Evolutionary conservation across 92 coral and sea anemone genomes (phyloP), one percentile per base, ranked within the genome.

Genomic region (Plumapathes pennacea): DNA sequence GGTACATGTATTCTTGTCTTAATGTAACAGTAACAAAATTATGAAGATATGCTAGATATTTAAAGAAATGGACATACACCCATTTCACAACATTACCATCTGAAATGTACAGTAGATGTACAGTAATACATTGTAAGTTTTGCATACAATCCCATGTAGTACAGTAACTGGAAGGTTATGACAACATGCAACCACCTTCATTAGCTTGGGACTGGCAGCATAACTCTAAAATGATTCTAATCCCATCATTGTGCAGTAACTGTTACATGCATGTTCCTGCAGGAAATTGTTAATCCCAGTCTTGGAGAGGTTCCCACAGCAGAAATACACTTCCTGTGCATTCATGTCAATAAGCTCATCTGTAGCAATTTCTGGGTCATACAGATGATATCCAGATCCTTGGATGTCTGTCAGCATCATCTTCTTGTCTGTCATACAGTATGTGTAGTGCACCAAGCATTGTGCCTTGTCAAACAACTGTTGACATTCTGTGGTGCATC

Each of bases 291-390:
- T 45, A 12, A 77, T 77, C 8, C 77, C 84, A 14, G 52, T 67
- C 13, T 53, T 59, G 19, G 77, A 77, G 54, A 58, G 61, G 58
- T 58, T 70, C 48, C 77, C 77, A 28, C 68, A 70, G 47, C 67
- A 70, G 58, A 70, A 57, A 30, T 71, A 72, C 5, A 64, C 41
- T 68, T 80, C 87, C 54, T 46, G 34, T 48, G 64, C 54, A 29
- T 38, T 46, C 38, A 47, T 66, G 73, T 80, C 81, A 66, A 41
- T 51, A 12, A 80, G 4, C 23, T 57, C 64, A 57, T 62, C 59
- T 22, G 87, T 80, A 50, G 82, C 77, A 64, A 81, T 81, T 62
- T 81, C 82, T 34, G 88, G 82, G 59, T 67, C 88, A 28, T 49
- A 74, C 21, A 81, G 39, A 43, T 50, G 44, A 72, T 39, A 74